These are phyloP conservation scores for Linnaemya vulpina DNA, from an alignment of 2,888 invertebrate genomes.

Conservation along the genomic window DNA sequence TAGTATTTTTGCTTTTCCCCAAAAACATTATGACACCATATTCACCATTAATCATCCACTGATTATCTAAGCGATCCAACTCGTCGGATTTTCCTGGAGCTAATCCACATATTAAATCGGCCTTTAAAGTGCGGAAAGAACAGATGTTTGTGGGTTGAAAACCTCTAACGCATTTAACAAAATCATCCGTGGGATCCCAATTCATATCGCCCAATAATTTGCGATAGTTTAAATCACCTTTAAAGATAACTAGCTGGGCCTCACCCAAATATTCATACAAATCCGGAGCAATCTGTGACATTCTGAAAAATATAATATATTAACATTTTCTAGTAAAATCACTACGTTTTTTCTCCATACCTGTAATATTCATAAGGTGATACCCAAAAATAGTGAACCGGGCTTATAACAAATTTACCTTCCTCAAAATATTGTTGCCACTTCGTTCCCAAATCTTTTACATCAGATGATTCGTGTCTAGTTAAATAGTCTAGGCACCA, in stretches of 20 bases:
- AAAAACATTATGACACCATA: conserved; percentile 90
- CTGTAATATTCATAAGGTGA: conserved; percentile 89
- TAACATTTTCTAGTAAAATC: not conserved
- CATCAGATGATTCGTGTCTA: conserved; percentile 76
- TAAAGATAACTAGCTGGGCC: conserved; percentile 90
- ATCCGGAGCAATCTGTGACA: conserved; percentile 87
- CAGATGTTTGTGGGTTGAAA: conserved; percentile 93
- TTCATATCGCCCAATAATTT: conserved; percentile 95
- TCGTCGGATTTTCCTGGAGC: conserved; percentile 85
- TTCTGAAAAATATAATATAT: conserved; percentile 79
- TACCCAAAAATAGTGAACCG: conserved; percentile 93
- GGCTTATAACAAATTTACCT: conserved; percentile 82
- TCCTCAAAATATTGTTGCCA: conserved; percentile 86
- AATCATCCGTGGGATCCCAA: conserved; percentile 88
- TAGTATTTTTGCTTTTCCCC: conserved; percentile 9
- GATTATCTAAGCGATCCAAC: conserved; percentile 84
- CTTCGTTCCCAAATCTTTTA: conserved; percentile 84
- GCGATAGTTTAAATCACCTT: conserved; percentile 97
- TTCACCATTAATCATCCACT: conserved; percentile 94
- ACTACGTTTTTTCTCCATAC: conserved; percentile 61
- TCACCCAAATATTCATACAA: conserved; percentile 89
- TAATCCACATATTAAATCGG: conserved; percentile 93
- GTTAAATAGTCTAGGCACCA: conserved; percentile 86
- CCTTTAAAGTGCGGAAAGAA: conserved; percentile 93
- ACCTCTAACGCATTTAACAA: conserved; percentile 84